These are phyloP conservation scores for Drosophila hydei DNA, from an alignment of 1,140 invertebrate genomes.

Conservation along the genomic window DNA sequence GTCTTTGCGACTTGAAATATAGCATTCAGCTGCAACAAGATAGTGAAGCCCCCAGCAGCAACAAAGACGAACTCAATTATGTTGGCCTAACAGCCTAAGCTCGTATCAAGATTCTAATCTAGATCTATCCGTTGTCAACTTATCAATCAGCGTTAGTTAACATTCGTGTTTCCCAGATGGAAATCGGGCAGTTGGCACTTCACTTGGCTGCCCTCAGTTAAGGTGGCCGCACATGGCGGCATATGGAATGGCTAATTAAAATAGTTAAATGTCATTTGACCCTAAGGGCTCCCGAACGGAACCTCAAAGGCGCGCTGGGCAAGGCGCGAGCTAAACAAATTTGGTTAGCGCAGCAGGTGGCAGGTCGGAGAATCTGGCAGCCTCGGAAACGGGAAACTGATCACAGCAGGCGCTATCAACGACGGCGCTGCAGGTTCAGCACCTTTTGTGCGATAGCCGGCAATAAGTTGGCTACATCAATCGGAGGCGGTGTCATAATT, in stretches of 20 bases:
- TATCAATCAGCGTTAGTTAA: no score
- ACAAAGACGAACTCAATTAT: no score
- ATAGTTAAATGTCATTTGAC: conserved; percentile 52
- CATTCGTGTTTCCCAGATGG: no score
- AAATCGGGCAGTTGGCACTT: background rate
- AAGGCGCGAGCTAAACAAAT: conserved; percentile 75
- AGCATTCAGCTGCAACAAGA: no score
- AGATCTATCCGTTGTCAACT: no score
- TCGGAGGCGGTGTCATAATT: conserved; percentile 83
- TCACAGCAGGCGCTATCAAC: conserved; percentile 73
- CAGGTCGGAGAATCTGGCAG: background rate
- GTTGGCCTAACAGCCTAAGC: no score
- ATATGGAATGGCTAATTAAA: conserved; percentile 55
- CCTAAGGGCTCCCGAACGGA: conserved; percentile 10
- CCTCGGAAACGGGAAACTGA: background rate
- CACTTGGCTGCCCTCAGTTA: background rate
- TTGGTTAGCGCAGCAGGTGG: conserved; percentile 65
- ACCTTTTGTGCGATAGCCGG: conserved; percentile 67
- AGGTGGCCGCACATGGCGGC: conserved; percentile 18
- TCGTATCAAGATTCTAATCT: no score
- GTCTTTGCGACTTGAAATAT: no score
- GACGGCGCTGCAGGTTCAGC: conserved; percentile 69
- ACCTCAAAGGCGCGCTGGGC: conserved; percentile 25
- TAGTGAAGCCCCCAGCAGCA: no score
- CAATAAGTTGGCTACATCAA: conserved; percentile 75